Base-by-base conservation (phyloP, 2,888 invertebrate species). In the Dyspetes luteomarginatus region DNA sequence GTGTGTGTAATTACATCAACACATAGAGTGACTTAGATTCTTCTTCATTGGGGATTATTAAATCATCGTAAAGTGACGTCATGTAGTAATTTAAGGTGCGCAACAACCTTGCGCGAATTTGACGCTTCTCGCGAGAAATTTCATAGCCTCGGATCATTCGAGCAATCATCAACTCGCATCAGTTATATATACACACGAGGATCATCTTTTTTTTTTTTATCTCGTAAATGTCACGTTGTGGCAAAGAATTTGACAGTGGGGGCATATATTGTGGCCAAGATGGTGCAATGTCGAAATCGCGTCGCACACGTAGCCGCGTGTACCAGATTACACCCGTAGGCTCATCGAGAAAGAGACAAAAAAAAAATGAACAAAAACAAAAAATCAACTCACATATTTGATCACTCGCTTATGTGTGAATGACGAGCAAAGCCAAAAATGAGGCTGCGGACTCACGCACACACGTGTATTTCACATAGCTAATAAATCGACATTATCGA, bases 91-190 rank as follows among this genome's bases (percentile, higher is more conserved):
- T 12, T 12, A 0, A 24, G 24, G 17, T 56, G 26, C 22, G 17
- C 50, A 5, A 67, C 76, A 76, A 80, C 80, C 80, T 80, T 80
- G 80, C 26, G 22, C 45, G 80, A 72, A 75, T 76, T 80, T 80
- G 80, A 65, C n/a, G 50, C 24, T 58, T 60, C 65, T 56, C 65
- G 52, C 60, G 60, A 26, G 45, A 12, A 9, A 64, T 43, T 52
- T 26, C 64, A 45, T 48, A 64, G 26, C 65, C 72, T 79, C 71
- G 80, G 65, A 72, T 80, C n/a, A 72, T 71, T 52, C 52, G 56
- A 62, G 28, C 22, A 76, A 50, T 69, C 55, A 76, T 55, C 62
- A 30, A 52, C 60, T 36, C 28, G 41, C 52, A 15, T n/a, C 36
- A n/a, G n/a, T n/a, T n/a, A n/a, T n/a, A n/a, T n/a, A n/a, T n/a